Percentiles rank a stretch among this genome's conserved stretches.
These are phyloP conservation scores for Agelas oroides DNA, from an alignment of 37 sponge, comb jelly and placozoan species.

Conservation along the genomic window DNA sequence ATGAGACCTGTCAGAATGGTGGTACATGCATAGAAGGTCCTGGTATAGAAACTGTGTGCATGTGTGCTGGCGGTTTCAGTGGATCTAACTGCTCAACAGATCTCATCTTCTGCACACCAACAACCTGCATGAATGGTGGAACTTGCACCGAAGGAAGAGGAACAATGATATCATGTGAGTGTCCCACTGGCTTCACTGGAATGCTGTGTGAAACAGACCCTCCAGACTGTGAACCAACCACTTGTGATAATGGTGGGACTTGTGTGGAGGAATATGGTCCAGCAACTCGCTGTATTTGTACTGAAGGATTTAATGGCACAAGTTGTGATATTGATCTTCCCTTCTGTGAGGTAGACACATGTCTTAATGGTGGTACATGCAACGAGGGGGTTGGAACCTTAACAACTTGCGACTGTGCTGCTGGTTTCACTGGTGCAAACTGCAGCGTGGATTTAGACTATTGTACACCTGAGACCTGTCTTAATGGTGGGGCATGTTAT, in stretches of 20 bases:
- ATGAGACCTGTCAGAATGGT: background rate
- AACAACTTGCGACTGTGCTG: background rate
- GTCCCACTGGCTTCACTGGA: constrained; percentile 53
- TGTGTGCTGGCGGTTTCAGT: constrained; percentile 29
- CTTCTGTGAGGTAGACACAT: too few relatives aligned
- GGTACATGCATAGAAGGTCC: too few relatives aligned
- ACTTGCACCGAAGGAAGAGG: constrained; percentile 7
- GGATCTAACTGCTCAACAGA: background rate
- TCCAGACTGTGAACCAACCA: background rate
- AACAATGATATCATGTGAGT: constrained; percentile 16
- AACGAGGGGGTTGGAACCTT: too few relatives aligned
- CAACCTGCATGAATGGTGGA: constrained; percentile 7
- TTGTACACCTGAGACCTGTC: background rate
- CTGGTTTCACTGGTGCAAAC: background rate
- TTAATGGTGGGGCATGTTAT: constrained; percentile 4
- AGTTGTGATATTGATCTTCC: too few relatives aligned
- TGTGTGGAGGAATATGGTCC: constrained; percentile 41
- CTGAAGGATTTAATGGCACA: background rate
- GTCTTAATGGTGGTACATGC: too few relatives aligned
- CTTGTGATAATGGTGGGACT: constrained; percentile 40
- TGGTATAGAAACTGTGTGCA: background rate
- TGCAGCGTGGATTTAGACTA: background rate
- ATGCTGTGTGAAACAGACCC: background rate
- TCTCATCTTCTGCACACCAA: constrained; percentile 1
- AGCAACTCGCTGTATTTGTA: constrained; percentile 17